Percentiles rank a stretch among this genome's conserved stretches.
Evolutionary conservation across 1,140 invertebrate genomes (phyloP).

Genomic region (Nautilus pompilius): DNA sequence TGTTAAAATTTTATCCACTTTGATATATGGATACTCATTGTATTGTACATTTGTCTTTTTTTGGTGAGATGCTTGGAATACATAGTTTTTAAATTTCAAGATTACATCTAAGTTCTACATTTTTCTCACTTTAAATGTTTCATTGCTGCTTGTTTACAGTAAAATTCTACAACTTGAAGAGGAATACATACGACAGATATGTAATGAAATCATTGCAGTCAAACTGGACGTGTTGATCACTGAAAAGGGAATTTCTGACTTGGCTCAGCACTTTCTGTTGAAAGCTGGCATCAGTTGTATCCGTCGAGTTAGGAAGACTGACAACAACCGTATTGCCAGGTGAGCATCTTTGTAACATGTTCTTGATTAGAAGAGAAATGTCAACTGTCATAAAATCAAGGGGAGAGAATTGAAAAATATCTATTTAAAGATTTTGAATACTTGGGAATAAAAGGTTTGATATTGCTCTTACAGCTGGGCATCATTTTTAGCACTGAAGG

Average conservation of each 20-base stretch:
- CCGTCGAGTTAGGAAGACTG: slow-evolving; percentile 88
- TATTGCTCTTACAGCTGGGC: too few species aligned
- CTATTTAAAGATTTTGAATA: too few species aligned
- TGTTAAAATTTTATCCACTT: too few species aligned
- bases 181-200: slow-evolving; percentile 88
- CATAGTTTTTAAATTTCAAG: not conserved
- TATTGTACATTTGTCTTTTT: too few species aligned
- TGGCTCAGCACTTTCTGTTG: slow-evolving; percentile 63
- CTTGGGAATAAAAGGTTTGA: too few species aligned
- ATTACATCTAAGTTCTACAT: not conserved
- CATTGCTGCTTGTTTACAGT: slow-evolving; percentile 19
- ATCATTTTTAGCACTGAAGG: too few species aligned
- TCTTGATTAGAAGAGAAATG: too few species aligned
- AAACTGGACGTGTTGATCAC: slow-evolving; percentile 98
- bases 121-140: not conserved
- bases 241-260: slow-evolving; percentile 91
- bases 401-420: too few species aligned
- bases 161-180: slow-evolving; percentile 74
- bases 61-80: too few species aligned
- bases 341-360: slow-evolving; percentile 18
- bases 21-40: too few species aligned
- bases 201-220: slow-evolving; percentile 87
- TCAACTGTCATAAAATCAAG: too few species aligned
- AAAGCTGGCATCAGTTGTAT: slow-evolving; percentile 91
- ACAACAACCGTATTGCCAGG: slow-evolving; percentile 92